phyloP scores from a whole-genome alignment of 2,888 invertebrate genomes.

The Saturnia pavonia region DNA sequence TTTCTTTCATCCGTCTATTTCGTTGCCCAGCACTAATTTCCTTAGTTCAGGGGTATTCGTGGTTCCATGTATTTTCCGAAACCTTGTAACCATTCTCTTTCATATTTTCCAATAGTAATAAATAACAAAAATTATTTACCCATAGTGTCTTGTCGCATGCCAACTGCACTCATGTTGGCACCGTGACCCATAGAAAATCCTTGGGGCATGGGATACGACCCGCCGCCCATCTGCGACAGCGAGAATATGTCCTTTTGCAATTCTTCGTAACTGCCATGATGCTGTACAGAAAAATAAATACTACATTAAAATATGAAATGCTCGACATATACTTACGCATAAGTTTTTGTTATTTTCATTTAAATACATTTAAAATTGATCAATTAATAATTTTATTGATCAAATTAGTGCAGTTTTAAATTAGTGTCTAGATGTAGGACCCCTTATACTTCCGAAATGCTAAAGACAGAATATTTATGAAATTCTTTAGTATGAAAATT shows the following conservation, averaged over 20 bases:
- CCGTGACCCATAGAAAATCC: slow-evolving; percentile 97
- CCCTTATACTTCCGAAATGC: too few relatives aligned
- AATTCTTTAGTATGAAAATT: background rate
- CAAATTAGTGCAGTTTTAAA: background rate
- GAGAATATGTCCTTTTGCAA: slow-evolving; percentile 78
- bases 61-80: too few relatives aligned
- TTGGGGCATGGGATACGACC: slow-evolving; percentile 97
- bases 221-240: slow-evolving; percentile 92
- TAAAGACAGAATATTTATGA: too few relatives aligned
- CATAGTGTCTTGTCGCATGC: slow-evolving; percentile 86
- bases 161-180: slow-evolving; percentile 95
- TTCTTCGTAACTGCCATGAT: slow-evolving; percentile 78
- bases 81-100: too few relatives aligned
- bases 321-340: too few relatives aligned
- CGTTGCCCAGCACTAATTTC: too few relatives aligned
- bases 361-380: background rate
- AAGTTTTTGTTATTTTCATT: too few relatives aligned
- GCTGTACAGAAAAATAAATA: slow-evolving; percentile 44
- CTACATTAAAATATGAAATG: background rate
- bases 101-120: background rate
- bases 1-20: too few relatives aligned
- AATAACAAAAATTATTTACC: slow-evolving; percentile 44
- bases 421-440: background rate
- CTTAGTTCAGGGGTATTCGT: too few relatives aligned
- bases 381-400: background rate